A percentile compares a stretch with the other conserved stretches of the same genome.
phyloP scores from a whole-genome alignment of 2,888 invertebrate genomes.

The Ryuthela nishihirai region DNA sequence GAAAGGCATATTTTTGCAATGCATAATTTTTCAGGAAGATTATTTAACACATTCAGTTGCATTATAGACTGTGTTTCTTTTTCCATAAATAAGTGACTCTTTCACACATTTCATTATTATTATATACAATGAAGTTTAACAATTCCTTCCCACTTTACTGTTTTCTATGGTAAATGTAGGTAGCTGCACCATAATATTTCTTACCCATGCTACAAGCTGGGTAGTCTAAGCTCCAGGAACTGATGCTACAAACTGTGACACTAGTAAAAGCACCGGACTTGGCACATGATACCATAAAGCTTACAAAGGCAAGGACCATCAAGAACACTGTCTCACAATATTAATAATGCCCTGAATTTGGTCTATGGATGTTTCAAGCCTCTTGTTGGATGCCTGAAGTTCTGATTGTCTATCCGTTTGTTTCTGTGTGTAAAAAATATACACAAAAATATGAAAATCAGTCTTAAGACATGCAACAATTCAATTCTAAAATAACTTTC shows the following conservation, averaged over 20 bases:
- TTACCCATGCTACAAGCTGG: conserved; percentile 4
- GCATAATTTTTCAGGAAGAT: conserved; percentile 18
- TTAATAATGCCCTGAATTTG: conserved; percentile 20
- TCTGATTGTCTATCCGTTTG: conserved; percentile 36
- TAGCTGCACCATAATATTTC: conserved; percentile 23
- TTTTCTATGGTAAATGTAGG: neutral
- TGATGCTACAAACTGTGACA: conserved; percentile 22
- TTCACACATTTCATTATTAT: too few relatives aligned
- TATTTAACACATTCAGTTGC: too few relatives aligned
- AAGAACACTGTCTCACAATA: conserved; percentile 22
- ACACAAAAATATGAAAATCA: too few relatives aligned
- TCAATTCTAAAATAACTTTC: too few relatives aligned
- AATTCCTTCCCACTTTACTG: conserved; percentile 5
- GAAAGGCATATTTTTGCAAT: conserved; percentile 5
- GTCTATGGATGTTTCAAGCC: conserved; percentile 12
- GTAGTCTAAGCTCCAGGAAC: conserved; percentile 34
- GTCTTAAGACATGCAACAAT: too few relatives aligned
- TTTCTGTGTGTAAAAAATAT: too few relatives aligned
- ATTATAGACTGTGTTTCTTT: too few relatives aligned
- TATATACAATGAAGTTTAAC: too few relatives aligned
- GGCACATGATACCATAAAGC: conserved; percentile 15
- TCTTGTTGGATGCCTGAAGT: conserved; percentile 19
- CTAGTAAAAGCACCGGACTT: conserved; percentile 31
- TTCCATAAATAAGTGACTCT: too few relatives aligned
- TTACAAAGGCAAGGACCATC: conserved; percentile 24